Percentiles rank a stretch among this genome's conserved stretches.
Conservation (phyloP, 2,888 invertebrate genomes). For the Eupeodes latifasciatus region DNA sequence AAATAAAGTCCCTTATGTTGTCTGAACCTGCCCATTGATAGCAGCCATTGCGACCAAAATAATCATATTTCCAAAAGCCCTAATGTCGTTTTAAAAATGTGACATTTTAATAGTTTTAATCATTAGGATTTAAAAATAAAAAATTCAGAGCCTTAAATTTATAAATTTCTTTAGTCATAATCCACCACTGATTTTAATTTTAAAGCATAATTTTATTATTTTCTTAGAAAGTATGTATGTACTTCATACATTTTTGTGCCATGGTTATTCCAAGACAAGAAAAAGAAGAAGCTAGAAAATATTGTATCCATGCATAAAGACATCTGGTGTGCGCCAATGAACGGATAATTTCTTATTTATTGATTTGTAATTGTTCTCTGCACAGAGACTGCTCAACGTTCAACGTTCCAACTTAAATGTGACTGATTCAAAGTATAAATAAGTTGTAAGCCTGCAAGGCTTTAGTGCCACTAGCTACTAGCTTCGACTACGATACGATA, state of each 20-base stretch:
- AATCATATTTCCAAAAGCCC: too few relatives aligned
- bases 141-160: too few relatives aligned
- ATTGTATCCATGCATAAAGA: constrained; percentile 13
- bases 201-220: constrained; percentile 4
- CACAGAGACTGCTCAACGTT: constrained; percentile 13
- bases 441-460: background rate
- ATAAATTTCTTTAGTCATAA: background rate
- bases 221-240: constrained; percentile 55
- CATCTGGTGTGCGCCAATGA: constrained; percentile 39
- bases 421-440: constrained; percentile 1
- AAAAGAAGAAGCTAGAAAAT: background rate
- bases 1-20: too few relatives aligned
- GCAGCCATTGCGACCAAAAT: too few relatives aligned
- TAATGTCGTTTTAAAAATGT: too few relatives aligned
- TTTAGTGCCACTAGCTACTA: background rate
- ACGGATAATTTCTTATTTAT: constrained; percentile 68
- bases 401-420: constrained; percentile 31
- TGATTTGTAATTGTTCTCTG: constrained; percentile 67
- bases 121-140: too few relatives aligned
- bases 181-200: background rate
- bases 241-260: background rate
- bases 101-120: too few relatives aligned
- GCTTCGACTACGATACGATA: background rate
- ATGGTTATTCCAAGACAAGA: constrained; percentile 24
- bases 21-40: too few relatives aligned